phyloP scores from a whole-genome alignment of 2,888 invertebrate species.

The Caenorhabditis zanzibari region DNA sequence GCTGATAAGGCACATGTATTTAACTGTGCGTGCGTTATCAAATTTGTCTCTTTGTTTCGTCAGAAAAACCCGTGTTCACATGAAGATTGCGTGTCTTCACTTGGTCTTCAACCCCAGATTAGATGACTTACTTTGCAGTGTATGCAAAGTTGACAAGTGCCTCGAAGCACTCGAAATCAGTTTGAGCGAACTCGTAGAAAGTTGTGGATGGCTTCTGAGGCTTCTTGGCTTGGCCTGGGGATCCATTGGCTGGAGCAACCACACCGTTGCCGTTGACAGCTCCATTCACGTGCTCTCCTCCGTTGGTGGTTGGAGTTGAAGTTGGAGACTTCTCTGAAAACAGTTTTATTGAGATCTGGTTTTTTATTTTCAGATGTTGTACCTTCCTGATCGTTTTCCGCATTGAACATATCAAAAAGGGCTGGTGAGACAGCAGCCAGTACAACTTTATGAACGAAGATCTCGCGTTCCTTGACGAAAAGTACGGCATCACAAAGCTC shows the following conservation, averaged over 20 bases:
- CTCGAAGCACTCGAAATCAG: slow-evolving; percentile 88
- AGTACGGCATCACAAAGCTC: slow-evolving; percentile 93
- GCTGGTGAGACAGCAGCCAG: slow-evolving; percentile 80
- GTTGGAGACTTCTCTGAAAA: slow-evolving; percentile 34
- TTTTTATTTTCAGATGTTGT: neutral
- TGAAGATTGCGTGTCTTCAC: slow-evolving; percentile 38
- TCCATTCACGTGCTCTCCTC: slow-evolving; percentile 37
- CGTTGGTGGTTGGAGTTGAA: slow-evolving; percentile 32
- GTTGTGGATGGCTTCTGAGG: slow-evolving; percentile 46
- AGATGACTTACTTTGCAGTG: slow-evolving; percentile 87
- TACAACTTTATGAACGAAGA: slow-evolving; percentile 87
- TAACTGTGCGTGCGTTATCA: slow-evolving; percentile 26
- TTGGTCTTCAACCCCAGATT: neutral
- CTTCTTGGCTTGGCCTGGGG: slow-evolving; percentile 1
- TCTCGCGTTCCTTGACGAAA: slow-evolving; percentile 89
- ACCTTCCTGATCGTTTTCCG: slow-evolving; percentile 51
- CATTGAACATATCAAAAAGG: slow-evolving; percentile 80
- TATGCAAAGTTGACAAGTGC: slow-evolving; percentile 91
- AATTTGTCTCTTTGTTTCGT: slow-evolving; percentile 38
- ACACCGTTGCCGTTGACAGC: slow-evolving; percentile 38
- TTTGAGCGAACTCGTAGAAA: slow-evolving; percentile 82
- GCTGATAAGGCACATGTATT: slow-evolving; percentile 44
- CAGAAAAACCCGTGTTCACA: slow-evolving; percentile 32
- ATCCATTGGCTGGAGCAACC: slow-evolving; percentile 10
- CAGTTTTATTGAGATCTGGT: neutral